A percentile compares a stretch with the other conserved stretches of the same genome.
phyloP scores from a whole-genome alignment of 2,113 vertebrate species.

The Colistium nudipinnis region DNA sequence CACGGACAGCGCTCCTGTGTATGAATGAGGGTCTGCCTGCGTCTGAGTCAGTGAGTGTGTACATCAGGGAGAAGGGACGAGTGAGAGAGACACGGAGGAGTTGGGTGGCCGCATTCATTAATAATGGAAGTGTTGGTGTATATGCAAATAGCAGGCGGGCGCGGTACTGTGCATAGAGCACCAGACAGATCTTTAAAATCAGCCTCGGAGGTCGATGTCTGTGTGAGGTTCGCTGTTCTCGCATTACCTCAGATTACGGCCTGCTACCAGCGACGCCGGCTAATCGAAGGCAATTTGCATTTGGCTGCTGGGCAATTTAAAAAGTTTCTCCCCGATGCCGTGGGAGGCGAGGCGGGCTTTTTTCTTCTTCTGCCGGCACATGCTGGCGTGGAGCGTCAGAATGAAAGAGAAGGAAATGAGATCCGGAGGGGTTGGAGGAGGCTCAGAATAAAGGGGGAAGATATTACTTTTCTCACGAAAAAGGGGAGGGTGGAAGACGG shows the following conservation, averaged over 20 bases:
- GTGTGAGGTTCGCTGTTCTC: constrained; percentile 41
- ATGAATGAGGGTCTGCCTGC: constrained; percentile 66
- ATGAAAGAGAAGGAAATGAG: constrained; percentile 37
- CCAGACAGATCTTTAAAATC: constrained; percentile 56
- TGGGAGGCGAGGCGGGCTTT: constrained; percentile 16
- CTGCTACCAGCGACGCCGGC: constrained; percentile 57
- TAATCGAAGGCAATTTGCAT: constrained; percentile 77
- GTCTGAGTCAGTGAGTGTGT: constrained; percentile 15
- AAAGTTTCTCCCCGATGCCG: constrained; percentile 57
- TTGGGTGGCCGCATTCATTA: constrained; percentile 51
- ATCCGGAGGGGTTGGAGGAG: constrained; percentile 24
- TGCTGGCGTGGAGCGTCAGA: constrained; percentile 27
- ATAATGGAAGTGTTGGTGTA: constrained; percentile 36
- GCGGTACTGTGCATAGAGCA: neutral
- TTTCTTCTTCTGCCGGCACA: constrained; percentile 21
- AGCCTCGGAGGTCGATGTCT: constrained; percentile 52
- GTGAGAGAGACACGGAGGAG: constrained; percentile 35
- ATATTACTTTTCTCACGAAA: constrained; percentile 9
- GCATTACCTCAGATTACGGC: constrained; percentile 66
- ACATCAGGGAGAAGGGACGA: neutral
- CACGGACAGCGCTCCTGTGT: constrained; percentile 46
- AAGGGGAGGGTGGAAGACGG: constrained; percentile 11
- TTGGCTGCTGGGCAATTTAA: constrained; percentile 69
- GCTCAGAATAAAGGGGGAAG: constrained; percentile 11
- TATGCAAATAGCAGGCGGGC: constrained; percentile 47